These are phyloP conservation scores for Aegotheles bennettii DNA, from an alignment of 2,113 vertebrate species.

Conservation along the genomic window DNA sequence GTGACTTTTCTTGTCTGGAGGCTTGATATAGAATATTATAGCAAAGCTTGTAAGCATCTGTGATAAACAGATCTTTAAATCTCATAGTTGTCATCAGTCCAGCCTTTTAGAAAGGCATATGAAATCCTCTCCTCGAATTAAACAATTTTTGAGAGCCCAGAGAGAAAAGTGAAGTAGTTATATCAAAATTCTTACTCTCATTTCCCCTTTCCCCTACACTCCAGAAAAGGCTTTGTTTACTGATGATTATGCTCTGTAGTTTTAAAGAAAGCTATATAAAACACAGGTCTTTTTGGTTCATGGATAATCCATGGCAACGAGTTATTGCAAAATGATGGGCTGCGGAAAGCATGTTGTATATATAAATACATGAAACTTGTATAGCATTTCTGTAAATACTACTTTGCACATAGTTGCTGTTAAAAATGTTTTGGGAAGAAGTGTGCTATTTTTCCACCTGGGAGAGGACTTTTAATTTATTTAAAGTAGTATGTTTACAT, in stretches of 20 bases:
- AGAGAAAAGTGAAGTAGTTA: background rate
- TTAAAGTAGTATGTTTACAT: background rate
- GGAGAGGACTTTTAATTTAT: background rate
- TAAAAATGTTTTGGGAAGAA: background rate
- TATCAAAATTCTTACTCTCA: background rate
- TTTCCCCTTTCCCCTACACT: background rate
- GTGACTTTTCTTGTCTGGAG: background rate
- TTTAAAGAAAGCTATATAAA: background rate
- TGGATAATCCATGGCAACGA: fast-evolving
- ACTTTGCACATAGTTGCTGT: background rate
- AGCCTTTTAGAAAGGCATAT: background rate
- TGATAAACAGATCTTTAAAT: background rate
- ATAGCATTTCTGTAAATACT: background rate
- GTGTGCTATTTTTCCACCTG: background rate
- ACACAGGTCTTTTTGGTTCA: background rate
- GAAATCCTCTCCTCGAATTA: background rate
- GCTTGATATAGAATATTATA: background rate
- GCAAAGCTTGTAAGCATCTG: background rate
- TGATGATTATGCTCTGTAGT: background rate
- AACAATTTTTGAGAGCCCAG: background rate
- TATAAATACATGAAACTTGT: background rate
- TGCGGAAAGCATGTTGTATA: background rate
- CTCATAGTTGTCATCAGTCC: background rate
- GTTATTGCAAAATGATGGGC: background rate
- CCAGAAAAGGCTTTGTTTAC: background rate